Evolutionary conservation across 2,797 vertebrate genomes (phyloP).

Genomic region (Phalanger gymnotis): DNA sequence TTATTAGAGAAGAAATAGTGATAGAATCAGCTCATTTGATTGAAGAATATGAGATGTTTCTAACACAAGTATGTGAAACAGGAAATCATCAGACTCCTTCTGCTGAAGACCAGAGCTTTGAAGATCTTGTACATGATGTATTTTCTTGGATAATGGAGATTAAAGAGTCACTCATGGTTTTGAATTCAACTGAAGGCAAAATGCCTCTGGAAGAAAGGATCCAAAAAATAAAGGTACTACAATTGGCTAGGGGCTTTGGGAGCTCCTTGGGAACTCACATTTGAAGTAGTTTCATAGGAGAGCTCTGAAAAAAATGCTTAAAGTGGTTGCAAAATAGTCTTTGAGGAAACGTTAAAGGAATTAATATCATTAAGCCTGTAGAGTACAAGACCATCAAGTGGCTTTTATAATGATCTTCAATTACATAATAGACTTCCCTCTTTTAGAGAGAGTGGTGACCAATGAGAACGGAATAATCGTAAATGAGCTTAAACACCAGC

Average conservation of each 20-base stretch:
- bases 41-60: slow-evolving; percentile 86
- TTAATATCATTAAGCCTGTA: slow-evolving; percentile 28
- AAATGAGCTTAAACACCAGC: not conserved
- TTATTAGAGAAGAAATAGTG: slow-evolving; percentile 85
- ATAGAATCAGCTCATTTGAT: slow-evolving; percentile 85
- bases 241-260: slow-evolving; percentile 54
- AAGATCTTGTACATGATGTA: slow-evolving; percentile 80
- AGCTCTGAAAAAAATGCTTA: slow-evolving; percentile 47
- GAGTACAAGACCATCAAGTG: slow-evolving; percentile 25
- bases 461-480: slow-evolving; percentile 35
- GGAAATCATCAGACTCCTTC: slow-evolving; percentile 76
- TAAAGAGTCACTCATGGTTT: slow-evolving; percentile 81
- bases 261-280: slow-evolving; percentile 60
- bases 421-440: not conserved
- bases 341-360: slow-evolving; percentile 18
- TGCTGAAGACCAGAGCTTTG: slow-evolving; percentile 84
- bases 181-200: slow-evolving; percentile 79
- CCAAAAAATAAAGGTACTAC: slow-evolving; percentile 87
- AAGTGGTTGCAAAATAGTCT: slow-evolving; percentile 50
- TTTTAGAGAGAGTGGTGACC: slow-evolving; percentile 14
- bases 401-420: slow-evolving; percentile 50
- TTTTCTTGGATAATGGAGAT: slow-evolving; percentile 85
- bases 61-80: slow-evolving; percentile 73
- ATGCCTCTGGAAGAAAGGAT: slow-evolving; percentile 86
- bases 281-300: slow-evolving; percentile 59